A percentile compares a stretch with the other conserved stretches of the same genome.
Conservation (phyloP, 2,888 invertebrate species). For the Tubulanus polymorphus region DNA sequence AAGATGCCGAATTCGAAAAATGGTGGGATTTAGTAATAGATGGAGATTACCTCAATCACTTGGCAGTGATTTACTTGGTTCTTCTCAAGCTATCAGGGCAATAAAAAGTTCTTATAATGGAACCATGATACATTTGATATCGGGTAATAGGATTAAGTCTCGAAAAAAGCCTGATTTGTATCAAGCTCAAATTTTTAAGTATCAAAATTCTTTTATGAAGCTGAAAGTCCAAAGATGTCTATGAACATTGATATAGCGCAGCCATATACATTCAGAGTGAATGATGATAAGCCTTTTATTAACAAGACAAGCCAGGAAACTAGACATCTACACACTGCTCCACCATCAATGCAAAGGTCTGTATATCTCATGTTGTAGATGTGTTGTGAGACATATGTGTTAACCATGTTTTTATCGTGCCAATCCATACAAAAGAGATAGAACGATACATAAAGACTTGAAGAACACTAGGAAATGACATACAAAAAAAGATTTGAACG, state of each 20-base stretch:
- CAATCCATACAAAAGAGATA: too few relatives aligned
- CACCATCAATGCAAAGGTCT: too few relatives aligned
- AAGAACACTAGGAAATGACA: too few relatives aligned
- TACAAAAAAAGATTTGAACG: too few relatives aligned
- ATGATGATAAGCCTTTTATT: conserved; percentile 20
- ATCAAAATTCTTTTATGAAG: conserved; percentile 23
- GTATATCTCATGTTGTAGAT: too few relatives aligned
- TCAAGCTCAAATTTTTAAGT: neutral
- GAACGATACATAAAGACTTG: too few relatives aligned
- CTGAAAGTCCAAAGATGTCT: conserved; percentile 36
- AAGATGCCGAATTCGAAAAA: conserved; percentile 36
- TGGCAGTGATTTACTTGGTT: conserved; percentile 47
- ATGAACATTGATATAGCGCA: conserved; percentile 33
- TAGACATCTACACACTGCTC: too few relatives aligned
- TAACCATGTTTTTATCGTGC: too few relatives aligned
- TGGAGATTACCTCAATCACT: conserved; percentile 48
- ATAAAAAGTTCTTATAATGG: conserved; percentile 34
- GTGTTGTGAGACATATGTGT: too few relatives aligned
- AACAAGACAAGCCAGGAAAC: too few relatives aligned
- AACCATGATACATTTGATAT: conserved; percentile 36
- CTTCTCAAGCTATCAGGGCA: conserved; percentile 43
- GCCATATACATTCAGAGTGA: conserved; percentile 37
- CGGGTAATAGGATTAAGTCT: conserved; percentile 23
- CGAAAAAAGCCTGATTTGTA: neutral
- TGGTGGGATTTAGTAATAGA: conserved; percentile 45